These are phyloP conservation scores for Apostichopus californicus DNA, from an alignment of 35 echinoderm and acorn worm species.

Conservation along the genomic window DNA sequence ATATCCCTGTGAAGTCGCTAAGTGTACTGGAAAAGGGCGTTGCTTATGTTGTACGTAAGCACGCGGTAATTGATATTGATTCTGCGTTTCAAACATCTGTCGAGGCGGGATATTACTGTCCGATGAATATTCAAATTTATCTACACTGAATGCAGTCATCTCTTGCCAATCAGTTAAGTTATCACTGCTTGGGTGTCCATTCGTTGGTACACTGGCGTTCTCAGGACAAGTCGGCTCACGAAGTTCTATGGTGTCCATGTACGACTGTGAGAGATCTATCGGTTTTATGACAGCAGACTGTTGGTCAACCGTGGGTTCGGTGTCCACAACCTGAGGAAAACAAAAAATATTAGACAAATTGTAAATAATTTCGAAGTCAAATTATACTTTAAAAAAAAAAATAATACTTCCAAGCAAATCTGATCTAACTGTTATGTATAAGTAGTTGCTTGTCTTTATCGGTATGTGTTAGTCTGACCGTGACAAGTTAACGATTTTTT, in stretches of 20 bases:
- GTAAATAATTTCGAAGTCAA: too few relatives aligned
- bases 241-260: not conserved
- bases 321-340: not conserved
- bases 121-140: constrained; percentile 27
- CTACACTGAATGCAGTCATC: not conserved
- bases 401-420: too few relatives aligned
- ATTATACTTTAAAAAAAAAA: too few relatives aligned
- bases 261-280: not conserved
- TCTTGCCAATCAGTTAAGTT: not conserved
- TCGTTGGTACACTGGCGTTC: not conserved
- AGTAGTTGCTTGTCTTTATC: too few relatives aligned
- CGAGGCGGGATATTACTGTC: not conserved
- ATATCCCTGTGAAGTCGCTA: not conserved
- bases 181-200: not conserved
- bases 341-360: not conserved
- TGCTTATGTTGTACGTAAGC: not conserved
- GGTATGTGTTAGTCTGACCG: too few relatives aligned
- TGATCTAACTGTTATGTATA: too few relatives aligned
- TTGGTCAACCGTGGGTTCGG: not conserved
- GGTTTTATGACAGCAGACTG: not conserved
- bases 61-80: not conserved
- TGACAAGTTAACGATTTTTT: too few relatives aligned
- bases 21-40: not conserved
- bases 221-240: not conserved
- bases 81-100: not conserved